phyloP scores from a whole-genome alignment of 2,888 invertebrate species.

The Pandemis corylana region DNA sequence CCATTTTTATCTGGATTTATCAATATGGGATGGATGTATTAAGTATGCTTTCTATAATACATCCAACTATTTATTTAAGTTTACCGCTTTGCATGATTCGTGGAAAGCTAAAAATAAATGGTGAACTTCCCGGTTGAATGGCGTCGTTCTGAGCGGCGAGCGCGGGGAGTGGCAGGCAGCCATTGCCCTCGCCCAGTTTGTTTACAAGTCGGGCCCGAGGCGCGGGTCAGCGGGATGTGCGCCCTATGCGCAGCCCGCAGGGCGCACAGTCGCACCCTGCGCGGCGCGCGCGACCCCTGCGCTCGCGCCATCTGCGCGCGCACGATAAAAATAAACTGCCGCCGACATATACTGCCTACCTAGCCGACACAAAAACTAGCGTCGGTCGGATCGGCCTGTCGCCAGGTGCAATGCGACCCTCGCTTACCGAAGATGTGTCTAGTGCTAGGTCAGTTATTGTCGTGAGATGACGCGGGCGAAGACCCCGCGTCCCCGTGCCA shows the following conservation, averaged over 20 bases:
- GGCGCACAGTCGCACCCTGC: constrained; percentile 64
- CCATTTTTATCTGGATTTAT: not conserved
- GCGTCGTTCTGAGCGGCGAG: constrained; percentile 69
- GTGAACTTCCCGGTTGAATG: constrained; percentile 85
- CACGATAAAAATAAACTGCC: constrained; percentile 80
- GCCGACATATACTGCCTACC: constrained; percentile 63
- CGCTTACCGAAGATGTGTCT: constrained; percentile 64
- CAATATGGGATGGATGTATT: not conserved
- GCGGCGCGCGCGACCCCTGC: constrained; percentile 62
- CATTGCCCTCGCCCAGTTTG: constrained; percentile 84
- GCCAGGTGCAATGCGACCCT: constrained; percentile 76
- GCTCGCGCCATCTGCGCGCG: constrained; percentile 80
- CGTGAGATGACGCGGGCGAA: constrained; percentile 59
- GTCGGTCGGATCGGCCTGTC: constrained; percentile 56
- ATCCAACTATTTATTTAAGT: constrained; percentile 44
- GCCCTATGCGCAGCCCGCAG: constrained; percentile 64
- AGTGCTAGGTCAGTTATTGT: constrained; percentile 78
- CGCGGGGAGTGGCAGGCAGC: constrained; percentile 80
- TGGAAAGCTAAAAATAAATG: constrained; percentile 81
- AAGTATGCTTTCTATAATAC: constrained; percentile 3
- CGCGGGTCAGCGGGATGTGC: constrained; percentile 61
- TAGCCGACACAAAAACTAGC: constrained; percentile 66
- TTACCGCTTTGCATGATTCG: constrained; percentile 63
- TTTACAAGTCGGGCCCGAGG: constrained; percentile 74
- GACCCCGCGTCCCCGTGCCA: constrained; percentile 62